phyloP scores from a whole-genome alignment of 2,888 invertebrate genomes.

The Xestoiulus laeticollis region DNA sequence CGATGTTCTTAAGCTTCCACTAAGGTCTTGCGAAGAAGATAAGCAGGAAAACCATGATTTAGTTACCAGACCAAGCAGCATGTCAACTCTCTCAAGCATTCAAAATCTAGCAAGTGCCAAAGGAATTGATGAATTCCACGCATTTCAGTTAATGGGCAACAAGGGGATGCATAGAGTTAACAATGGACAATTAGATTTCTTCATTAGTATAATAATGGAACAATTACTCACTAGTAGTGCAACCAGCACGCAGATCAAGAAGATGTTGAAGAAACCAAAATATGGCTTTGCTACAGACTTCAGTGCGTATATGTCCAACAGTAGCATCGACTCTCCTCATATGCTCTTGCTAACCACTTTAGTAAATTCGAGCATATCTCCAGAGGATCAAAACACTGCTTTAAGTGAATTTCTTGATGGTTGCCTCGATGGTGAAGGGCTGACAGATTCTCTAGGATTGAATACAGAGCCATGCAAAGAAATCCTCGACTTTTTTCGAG shows the following conservation, averaged over 20 bases:
- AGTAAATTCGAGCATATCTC: background rate
- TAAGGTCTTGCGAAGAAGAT: background rate
- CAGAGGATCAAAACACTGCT: background rate
- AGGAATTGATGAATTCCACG: background rate
- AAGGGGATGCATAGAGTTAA: background rate
- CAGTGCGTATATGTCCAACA: background rate
- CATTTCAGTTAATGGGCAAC: background rate
- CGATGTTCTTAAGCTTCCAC: background rate
- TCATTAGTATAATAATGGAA: background rate
- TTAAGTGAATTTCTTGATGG: background rate
- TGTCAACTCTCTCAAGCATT: background rate
- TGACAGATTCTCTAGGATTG: background rate
- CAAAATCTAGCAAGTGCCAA: background rate
- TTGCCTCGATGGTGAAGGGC: background rate
- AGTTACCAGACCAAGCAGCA: background rate
- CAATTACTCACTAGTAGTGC: background rate
- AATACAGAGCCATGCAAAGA: background rate
- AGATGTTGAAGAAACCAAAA: background rate
- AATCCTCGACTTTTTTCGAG: background rate
- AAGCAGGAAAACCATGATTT: background rate
- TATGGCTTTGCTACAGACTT: background rate
- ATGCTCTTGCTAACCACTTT: background rate
- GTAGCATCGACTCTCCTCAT: background rate
- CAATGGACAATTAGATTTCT: background rate
- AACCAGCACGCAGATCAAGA: background rate